phyloP scores from a whole-genome alignment of 2,888 invertebrate genomes.

The Tetragonisca angustula region DNA sequence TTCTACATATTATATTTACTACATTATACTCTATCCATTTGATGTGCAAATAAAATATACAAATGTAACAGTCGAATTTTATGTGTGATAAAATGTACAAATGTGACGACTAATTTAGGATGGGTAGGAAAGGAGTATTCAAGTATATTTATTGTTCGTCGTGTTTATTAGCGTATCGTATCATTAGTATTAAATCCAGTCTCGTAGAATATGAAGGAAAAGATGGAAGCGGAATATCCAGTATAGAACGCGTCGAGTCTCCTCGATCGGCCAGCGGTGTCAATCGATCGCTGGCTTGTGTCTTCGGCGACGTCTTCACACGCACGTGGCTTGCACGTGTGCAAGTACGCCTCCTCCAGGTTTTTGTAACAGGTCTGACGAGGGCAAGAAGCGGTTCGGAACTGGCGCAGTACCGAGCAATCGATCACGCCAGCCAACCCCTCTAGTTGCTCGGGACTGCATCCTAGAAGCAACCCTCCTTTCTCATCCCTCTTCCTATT shows the following conservation, averaged over 20 bases:
- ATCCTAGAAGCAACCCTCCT: not conserved
- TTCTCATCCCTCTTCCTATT: not conserved
- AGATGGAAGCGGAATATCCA: not conserved
- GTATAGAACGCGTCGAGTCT: slow-evolving; percentile 15
- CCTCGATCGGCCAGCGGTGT: slow-evolving; percentile 45
- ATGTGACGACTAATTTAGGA: too few relatives aligned
- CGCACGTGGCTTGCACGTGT: slow-evolving; percentile 52
- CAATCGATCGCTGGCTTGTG: slow-evolving; percentile 45
- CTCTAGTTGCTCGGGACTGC: not conserved
- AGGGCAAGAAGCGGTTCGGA: slow-evolving; percentile 54
- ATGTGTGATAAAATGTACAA: too few relatives aligned
- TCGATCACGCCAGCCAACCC: slow-evolving; percentile 63
- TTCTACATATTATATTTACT: too few relatives aligned
- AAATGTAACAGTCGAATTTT: too few relatives aligned
- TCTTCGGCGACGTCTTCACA: slow-evolving; percentile 43
- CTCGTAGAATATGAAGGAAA: not conserved
- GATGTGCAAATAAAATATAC: too few relatives aligned
- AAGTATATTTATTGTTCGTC: too few relatives aligned
- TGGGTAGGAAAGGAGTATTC: too few relatives aligned
- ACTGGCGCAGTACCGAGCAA: slow-evolving; percentile 61
- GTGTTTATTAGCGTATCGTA: too few relatives aligned
- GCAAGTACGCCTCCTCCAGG: slow-evolving; percentile 44
- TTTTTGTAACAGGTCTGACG: slow-evolving; percentile 54
- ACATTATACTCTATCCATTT: too few relatives aligned
- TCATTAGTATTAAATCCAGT: not conserved